Conservation (phyloP, 2,113 vertebrate genomes). For the Nannobrachium achirus region DNA sequence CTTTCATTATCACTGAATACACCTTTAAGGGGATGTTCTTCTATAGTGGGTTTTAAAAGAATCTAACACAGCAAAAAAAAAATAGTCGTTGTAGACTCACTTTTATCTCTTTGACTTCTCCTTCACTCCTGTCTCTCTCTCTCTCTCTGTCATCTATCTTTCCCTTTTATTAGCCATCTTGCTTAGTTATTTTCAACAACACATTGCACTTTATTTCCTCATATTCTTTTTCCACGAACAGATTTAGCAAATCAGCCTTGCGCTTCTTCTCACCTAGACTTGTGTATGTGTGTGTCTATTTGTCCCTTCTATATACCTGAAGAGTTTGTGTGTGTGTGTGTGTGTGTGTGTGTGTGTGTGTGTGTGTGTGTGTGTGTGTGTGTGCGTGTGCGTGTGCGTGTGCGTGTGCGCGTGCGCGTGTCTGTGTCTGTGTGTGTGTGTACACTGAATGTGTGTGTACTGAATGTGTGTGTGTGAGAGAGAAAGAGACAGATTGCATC, state of each 20-base stretch:
- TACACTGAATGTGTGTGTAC: neutral
- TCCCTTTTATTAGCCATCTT: neutral
- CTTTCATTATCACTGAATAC: too few relatives aligned
- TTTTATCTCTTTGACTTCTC: neutral
- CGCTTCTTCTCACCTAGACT: neutral
- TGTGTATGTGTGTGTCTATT: neutral
- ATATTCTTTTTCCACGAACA: slow-evolving; percentile 19
- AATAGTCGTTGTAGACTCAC: neutral
- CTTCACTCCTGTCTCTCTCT: neutral
- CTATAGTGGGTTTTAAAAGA: neutral
- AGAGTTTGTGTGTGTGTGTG: neutral
- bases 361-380: neutral
- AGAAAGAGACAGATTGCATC: slow-evolving; percentile 4
- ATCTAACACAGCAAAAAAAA: neutral
- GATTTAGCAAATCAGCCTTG: slow-evolving; percentile 2
- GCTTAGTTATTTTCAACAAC: neutral
- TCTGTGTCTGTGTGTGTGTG: neutral
- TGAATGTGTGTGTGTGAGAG: neutral
- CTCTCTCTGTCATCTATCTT: neutral
- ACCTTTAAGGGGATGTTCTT: too few relatives aligned
- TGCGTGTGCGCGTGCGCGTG: neutral
- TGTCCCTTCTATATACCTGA: neutral
- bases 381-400: neutral
- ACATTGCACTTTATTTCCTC: neutral
- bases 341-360: neutral